Evolutionary conservation across 2,888 invertebrate genomes (phyloP).

Genomic region (Diaperis boleti): DNA sequence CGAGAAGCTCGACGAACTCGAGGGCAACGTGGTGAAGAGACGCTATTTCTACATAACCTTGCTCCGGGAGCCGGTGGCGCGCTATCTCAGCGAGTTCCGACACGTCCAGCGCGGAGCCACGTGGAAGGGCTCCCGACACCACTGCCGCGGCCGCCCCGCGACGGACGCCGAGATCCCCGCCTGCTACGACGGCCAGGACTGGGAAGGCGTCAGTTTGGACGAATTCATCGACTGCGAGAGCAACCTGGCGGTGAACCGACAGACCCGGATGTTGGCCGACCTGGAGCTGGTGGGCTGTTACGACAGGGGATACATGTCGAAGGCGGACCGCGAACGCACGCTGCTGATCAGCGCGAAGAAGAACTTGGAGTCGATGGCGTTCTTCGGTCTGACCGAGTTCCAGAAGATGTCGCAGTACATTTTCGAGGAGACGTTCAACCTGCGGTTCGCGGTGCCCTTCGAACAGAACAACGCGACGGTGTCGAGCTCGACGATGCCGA

Average conservation of each 20-base stretch:
- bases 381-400: constrained; percentile 96
- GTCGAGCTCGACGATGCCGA: constrained; percentile 84
- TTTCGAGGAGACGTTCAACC: constrained; percentile 93
- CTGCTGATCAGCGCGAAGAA: constrained; percentile 96
- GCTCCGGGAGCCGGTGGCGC: constrained; percentile 90
- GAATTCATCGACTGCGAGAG: constrained; percentile 92
- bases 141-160: constrained; percentile 81
- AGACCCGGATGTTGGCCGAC: constrained; percentile 98
- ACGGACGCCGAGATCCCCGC: constrained; percentile 86
- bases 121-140: constrained; percentile 88
- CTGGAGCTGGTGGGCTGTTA: constrained; percentile 96
- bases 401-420: constrained; percentile 94
- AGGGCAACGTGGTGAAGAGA: constrained; percentile 71
- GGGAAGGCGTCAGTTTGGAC: constrained; percentile 90
- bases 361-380: constrained; percentile 95
- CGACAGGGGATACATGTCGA: constrained; percentile 82
- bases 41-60: constrained; percentile 97
- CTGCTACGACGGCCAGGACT: constrained; percentile 82
- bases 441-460: constrained; percentile 90
- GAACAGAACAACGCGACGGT: constrained; percentile 94
- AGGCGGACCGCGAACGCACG: constrained; percentile 82
- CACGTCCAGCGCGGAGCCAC: constrained; percentile 98
- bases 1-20: constrained; percentile 89
- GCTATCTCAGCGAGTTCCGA: constrained; percentile 96
- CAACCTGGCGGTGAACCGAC: constrained; percentile 96